phyloP scores from a whole-genome alignment of 2,797 vertebrate species.

The Myotis pilosus region DNA sequence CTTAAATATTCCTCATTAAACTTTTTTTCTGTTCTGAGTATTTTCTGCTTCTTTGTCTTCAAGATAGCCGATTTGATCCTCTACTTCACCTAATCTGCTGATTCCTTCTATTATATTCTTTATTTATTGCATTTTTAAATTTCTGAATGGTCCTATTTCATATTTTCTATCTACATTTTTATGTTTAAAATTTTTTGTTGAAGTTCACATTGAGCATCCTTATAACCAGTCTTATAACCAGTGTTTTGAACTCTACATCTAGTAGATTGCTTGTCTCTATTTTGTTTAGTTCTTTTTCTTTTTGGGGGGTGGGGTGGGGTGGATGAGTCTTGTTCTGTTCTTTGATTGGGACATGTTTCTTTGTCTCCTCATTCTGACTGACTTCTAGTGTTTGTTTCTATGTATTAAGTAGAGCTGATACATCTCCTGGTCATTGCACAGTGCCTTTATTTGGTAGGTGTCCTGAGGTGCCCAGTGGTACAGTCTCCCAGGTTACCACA shows the following conservation, averaged over 20 bases:
- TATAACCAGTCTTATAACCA: background rate
- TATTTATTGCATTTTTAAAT: background rate
- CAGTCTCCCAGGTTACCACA: background rate
- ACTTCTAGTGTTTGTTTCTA: background rate
- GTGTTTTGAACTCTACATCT: background rate
- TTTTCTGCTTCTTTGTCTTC: background rate
- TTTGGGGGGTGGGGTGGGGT: too few relatives aligned
- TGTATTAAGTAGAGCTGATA: background rate
- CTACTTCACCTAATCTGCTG: background rate
- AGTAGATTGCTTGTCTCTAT: background rate
- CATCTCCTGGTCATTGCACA: background rate
- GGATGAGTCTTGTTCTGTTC: background rate
- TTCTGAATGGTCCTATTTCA: background rate
- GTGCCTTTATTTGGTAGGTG: background rate
- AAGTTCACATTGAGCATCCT: background rate
- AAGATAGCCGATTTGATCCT: background rate
- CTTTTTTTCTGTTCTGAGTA: background rate
- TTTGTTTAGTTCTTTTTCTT: background rate
- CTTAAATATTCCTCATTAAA: background rate
- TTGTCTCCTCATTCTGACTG: background rate
- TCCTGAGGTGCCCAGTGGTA: too few relatives aligned
- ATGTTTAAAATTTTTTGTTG: background rate
- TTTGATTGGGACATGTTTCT: background rate
- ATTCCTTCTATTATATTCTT: background rate
- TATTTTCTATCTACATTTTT: background rate